phyloP scores from a whole-genome alignment of 1,140 invertebrate species.

The Apis mellifera region DNA sequence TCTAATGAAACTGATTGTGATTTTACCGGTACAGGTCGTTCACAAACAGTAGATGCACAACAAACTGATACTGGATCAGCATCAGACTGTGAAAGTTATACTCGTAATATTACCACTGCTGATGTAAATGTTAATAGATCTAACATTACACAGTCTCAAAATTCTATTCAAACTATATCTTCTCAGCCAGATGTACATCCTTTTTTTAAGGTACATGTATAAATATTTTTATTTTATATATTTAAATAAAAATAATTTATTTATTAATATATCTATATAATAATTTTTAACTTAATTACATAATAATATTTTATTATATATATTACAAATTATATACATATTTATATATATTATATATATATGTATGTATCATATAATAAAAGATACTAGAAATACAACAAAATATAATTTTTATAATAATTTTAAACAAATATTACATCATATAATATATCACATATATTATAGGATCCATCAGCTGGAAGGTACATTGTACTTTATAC shows the following conservation, averaged over 20 bases:
- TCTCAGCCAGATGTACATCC: slow-evolving; percentile 89
- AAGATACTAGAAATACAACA: too few species aligned
- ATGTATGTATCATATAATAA: too few species aligned
- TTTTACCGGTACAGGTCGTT: slow-evolving; percentile 69
- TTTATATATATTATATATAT: too few species aligned
- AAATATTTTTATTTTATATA: slow-evolving; percentile 30
- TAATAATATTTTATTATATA: background rate
- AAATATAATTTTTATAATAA: too few species aligned
- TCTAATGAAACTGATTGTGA: slow-evolving; percentile 77
- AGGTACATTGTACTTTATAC: slow-evolving; percentile 96
- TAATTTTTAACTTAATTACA: background rate
- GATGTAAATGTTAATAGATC: slow-evolving; percentile 80
- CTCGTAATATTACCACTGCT: slow-evolving; percentile 81
- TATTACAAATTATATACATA: too few species aligned
- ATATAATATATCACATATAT: slow-evolving; percentile 53
- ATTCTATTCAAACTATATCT: slow-evolving; percentile 83
- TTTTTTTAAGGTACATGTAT: slow-evolving; percentile 88
- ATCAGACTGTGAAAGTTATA: slow-evolving; percentile 85
- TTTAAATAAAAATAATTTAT: background rate
- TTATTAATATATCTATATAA: too few species aligned
- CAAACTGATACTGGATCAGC: slow-evolving; percentile 82
- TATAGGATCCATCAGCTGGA: slow-evolving; percentile 89
- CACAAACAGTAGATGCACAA: slow-evolving; percentile 77
- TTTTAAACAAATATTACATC: background rate
- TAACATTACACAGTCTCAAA: slow-evolving; percentile 82